A percentile compares a stretch with the other conserved stretches of the same genome.
Conservation (phyloP, 2,888 invertebrate species). For the Biston stratarius region DNA sequence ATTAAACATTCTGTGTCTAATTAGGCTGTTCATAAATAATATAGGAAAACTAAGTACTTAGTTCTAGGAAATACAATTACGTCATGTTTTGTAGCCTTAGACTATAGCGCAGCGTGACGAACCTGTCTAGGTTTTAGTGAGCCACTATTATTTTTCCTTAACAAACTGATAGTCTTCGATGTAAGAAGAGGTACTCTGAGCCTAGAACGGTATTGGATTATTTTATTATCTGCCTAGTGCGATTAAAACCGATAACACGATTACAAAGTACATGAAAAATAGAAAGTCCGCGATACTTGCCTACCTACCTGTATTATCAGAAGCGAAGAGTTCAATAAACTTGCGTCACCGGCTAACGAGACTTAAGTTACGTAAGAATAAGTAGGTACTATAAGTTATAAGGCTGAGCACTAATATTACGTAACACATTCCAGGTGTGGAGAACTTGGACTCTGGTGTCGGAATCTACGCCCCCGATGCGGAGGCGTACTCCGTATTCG, state of each 20-base stretch:
- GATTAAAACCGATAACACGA: conserved; percentile 6
- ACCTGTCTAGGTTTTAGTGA: not conserved
- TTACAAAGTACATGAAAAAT: conserved; percentile 1
- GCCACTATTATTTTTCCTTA: not conserved
- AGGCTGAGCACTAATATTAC: conserved; percentile 27
- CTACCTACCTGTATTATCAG: conserved; percentile 9
- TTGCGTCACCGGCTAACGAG: conserved; percentile 12
- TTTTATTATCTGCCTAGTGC: not conserved
- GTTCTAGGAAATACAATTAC: conserved; percentile 2
- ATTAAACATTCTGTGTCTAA: no score
- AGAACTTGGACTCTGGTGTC: conserved; percentile 98
- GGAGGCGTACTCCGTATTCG: conserved; percentile 96
- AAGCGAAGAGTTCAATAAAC: conserved; percentile 28
- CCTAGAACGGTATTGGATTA: not conserved
- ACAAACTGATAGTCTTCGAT: not conserved
- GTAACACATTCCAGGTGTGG: conserved; percentile 89
- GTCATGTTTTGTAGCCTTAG: not conserved
- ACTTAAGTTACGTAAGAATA: conserved; percentile 3
- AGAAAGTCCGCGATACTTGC: conserved; percentile 1
- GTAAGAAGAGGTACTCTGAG: not conserved
- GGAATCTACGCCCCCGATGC: conserved; percentile 99
- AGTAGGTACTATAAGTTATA: not conserved
- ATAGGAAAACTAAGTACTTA: no score
- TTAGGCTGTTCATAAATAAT: no score
- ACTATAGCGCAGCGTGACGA: not conserved